Evolutionary conservation across 2,113 vertebrate species (phyloP), one percentile per base, ranked within the genome.

Genomic region (Salvelinus alpinus): DNA sequence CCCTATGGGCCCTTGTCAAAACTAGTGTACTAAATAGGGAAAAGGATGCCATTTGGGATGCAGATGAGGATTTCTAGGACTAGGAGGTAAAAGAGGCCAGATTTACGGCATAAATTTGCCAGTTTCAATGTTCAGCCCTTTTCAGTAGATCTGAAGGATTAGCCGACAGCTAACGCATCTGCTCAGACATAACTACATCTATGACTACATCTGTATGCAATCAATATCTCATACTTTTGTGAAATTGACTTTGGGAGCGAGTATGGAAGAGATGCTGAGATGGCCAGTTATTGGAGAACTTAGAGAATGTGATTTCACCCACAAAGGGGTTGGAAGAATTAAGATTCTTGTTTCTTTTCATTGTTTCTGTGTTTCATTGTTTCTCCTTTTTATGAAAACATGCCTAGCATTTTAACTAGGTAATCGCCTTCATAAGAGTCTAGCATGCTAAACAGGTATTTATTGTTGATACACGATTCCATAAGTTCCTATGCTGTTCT

Each of bases 161-260:
- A 90, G 85, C 80, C 86, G 78, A 76, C 84, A 82, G 76, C 76
- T 92, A 88, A 89, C 89, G 88, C 87, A 87, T 85, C 86, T 76
- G 85, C 87, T 88, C 75, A 86, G 88, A 91, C 82, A 87, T 86
- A 82, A 84, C 75, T 82, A 86, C 81, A 76, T 86, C 82, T 83
- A 87, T 87, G 82, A 84, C 75, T 82, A 86, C 81, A 76, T 86
- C 83, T 84, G 76, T 88, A 62, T 84, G 66, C 79, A 91, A 93
- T 93, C 91, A 88, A 93, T 92, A 93, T 81, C 88, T 91, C 90
- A 91, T 92, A 90, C 81, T 81, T 84, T 84, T 78, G 86, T 80
- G 79, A 85, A 88, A 92, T 89, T 89, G 86, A 88, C 84, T 88
- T 90, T 90, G 69, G 48, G 76, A 80, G 80, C 71, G 66, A 65